Conservation (phyloP, 2,797 vertebrate species). For the Tolypeutes matacus region DNA sequence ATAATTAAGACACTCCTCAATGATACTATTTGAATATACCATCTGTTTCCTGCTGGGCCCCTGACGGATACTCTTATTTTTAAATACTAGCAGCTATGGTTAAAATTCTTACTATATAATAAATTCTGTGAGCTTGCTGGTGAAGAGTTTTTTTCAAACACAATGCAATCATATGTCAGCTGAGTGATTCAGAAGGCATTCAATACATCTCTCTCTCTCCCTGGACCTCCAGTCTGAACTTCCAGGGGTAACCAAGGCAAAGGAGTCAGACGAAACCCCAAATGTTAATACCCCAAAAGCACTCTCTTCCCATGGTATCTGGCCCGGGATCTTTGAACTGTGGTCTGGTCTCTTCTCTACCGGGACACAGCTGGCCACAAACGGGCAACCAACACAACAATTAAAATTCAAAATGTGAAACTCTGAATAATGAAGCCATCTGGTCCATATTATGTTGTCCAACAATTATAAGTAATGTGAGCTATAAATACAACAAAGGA, state of each 20-base stretch:
- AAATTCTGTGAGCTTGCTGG: constrained; percentile 6
- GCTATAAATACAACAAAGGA: constrained; percentile 84
- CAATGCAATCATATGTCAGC: neutral
- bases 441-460: constrained; percentile 81
- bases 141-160: constrained; percentile 33
- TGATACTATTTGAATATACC: neutral
- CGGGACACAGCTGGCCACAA: constrained; percentile 76
- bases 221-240: neutral
- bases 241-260: constrained; percentile 25
- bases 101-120: constrained; percentile 43
- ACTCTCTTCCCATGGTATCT: neutral
- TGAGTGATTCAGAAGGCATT: neutral
- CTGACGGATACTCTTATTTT: constrained; percentile 43
- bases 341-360: constrained; percentile 46
- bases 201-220: neutral
- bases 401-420: constrained; percentile 82
- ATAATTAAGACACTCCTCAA: neutral
- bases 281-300: constrained; percentile 15
- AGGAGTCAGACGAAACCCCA: neutral
- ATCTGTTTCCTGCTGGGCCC: neutral
- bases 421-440: constrained; percentile 80
- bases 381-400: constrained; percentile 64
- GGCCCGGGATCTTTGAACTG: constrained; percentile 52
- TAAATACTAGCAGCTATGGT: constrained; percentile 51
- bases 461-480: constrained; percentile 83